Conservation (phyloP, 2,888 invertebrate genomes). For the Argyra leucocephala region DNA sequence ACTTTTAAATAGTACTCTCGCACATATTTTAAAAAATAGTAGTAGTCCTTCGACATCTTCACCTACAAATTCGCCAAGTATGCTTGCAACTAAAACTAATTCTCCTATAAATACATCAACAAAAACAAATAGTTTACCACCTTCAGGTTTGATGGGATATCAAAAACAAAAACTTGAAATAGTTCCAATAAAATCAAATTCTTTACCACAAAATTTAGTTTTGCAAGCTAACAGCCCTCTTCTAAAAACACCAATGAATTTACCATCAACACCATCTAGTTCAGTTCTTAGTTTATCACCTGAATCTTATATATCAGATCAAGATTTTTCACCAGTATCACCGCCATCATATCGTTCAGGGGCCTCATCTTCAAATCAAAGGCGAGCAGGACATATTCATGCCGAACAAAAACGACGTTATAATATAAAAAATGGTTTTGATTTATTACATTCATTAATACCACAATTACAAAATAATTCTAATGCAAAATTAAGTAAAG, state of each 20-base stretch:
- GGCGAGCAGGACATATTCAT: slow-evolving; percentile 82
- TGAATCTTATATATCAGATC: slow-evolving; percentile 33
- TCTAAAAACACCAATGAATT: slow-evolving; percentile 1
- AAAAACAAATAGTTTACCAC: slow-evolving; percentile 15
- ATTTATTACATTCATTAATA: slow-evolving; percentile 83
- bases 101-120: slow-evolving; percentile 10
- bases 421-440: slow-evolving; percentile 94
- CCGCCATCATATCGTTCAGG: slow-evolving; percentile 43
- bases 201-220: slow-evolving; percentile 34
- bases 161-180: slow-evolving; percentile 15
- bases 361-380: slow-evolving; percentile 49
- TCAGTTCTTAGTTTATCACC: slow-evolving; percentile 27
- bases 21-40: slow-evolving; percentile 62
- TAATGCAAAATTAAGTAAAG: slow-evolving; percentile 87
- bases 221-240: slow-evolving; percentile 16
- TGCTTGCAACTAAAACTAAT: slow-evolving; percentile 7
- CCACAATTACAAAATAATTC: slow-evolving; percentile 85
- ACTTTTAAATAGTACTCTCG: slow-evolving; percentile 65
- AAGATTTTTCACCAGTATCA: slow-evolving; percentile 49
- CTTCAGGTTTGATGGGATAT: slow-evolving; percentile 14
- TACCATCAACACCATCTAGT: slow-evolving; percentile 17
- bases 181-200: slow-evolving; percentile 40
- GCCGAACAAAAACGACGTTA: slow-evolving; percentile 93
- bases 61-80: slow-evolving; percentile 16
- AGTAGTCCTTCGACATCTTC: slow-evolving; percentile 18